phyloP scores from a whole-genome alignment of 2,888 invertebrate species.

The Invenusta paracnida region DNA sequence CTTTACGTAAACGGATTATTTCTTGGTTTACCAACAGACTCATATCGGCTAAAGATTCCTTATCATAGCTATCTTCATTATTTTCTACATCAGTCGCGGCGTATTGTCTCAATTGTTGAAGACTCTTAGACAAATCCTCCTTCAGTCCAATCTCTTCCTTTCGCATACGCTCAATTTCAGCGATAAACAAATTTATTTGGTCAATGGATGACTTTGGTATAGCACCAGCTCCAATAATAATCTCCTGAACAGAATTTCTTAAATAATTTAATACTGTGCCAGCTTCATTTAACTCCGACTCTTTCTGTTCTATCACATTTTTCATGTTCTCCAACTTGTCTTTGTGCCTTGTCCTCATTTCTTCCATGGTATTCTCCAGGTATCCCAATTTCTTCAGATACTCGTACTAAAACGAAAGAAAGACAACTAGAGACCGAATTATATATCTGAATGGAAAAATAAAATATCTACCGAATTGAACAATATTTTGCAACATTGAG shows the following conservation, averaged over 20 bases:
- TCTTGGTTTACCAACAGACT: not conserved
- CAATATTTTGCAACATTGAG: too few species aligned
- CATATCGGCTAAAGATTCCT: not conserved
- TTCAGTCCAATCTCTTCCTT: not conserved
- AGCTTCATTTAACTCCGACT: not conserved
- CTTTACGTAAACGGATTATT: not conserved
- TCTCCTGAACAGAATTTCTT: not conserved
- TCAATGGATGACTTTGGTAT: not conserved
- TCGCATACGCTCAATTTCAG: not conserved
- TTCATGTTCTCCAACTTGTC: not conserved
- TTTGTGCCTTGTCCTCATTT: slow-evolving; percentile 49
- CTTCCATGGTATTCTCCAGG: not conserved
- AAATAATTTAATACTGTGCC: not conserved
- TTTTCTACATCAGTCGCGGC: not conserved
- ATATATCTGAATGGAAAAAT: too few species aligned
- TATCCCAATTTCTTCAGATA: not conserved
- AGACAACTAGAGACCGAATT: too few species aligned
- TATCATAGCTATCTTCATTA: not conserved
- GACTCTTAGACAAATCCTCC: not conserved
- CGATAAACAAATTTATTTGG: not conserved
- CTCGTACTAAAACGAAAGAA: not conserved
- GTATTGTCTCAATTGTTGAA: not conserved
- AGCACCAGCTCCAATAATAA: not conserved
- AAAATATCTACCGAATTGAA: too few species aligned
- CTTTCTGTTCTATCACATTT: not conserved